Base-by-base conservation (phyloP, 2,888 invertebrate species). In the Pristionchus maxplancki region DNA sequence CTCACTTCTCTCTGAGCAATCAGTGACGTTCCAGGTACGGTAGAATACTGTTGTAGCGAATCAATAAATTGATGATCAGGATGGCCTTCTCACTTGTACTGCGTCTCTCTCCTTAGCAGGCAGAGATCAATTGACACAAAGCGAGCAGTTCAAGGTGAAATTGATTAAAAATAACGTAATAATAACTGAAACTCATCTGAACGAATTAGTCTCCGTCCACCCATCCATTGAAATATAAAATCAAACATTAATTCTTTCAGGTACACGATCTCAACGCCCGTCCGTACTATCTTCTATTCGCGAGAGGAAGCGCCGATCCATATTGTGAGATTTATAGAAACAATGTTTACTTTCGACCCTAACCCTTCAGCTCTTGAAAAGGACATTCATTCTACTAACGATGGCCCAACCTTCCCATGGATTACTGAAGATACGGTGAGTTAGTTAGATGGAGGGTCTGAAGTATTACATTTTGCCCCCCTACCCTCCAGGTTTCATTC, bases 331-430 rank as follows among this genome's bases (percentile, higher is more conserved):
- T 24, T 40, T 8, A n/a, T 9, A 44, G 6, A 11, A 44, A 44
- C 8, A 44, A 44, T 34, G n/a, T 78, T 64, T 37, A n/a, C n/a
- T n/a, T n/a, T 53, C 64, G 58, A 34, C 8, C 28, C n/a, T 37
- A 85, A 11, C 74, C n/a, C 82, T 90, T 83, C 87, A 92, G 92
- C 92, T 53, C 89, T 91, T 31, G 91, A 92, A 67, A 92, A 92
- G 87, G 91, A 92, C 86, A 92, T 92, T 86, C 92, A 92, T 88
- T 91, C 90, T 5, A 90, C 90, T 28, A 92, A 91, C 86, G 92
- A 92, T 88, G 92, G 91, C 5, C 44, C 90, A 15, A 89, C 88
- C 9, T 92, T 92, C 82, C 92, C 92, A 0, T 92, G 92, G 92
- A 92, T 92, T 87, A 90, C 90, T 8, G 90, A 91, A 37, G 91